Evolutionary conservation across 1,140 invertebrate genomes (phyloP), one percentile per base, ranked within the genome.

Genomic region (Yoshiicerus persimilis): DNA sequence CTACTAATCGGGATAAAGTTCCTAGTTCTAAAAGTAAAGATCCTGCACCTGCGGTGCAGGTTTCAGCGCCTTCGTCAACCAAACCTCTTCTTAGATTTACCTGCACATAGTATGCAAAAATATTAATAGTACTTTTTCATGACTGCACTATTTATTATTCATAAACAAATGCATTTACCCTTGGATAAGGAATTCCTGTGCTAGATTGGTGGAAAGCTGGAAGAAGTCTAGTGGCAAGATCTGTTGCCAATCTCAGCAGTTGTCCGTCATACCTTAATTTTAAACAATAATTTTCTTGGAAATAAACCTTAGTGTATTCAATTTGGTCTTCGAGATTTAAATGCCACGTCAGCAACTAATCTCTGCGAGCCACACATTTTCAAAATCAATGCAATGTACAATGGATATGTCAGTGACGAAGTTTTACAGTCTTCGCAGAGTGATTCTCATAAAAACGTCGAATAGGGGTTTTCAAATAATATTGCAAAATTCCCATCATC

Each of bases 21-120:
- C 95, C 95, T 92, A 96, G 95, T 92, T 96, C 95, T 25, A 96
- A 89, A 9, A 95, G 90, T 27, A 96, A 91, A 20, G 94, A 94
- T 6, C 95, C 95, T 84, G 95, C 95, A 39, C 95, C 95, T 38
- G 95, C 94, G 41, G 95, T 95, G 92, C 95, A 96, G 0, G 95
- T 96, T 89, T 95, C 94, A 70, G 94, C 95, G 0, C 93, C 91
- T 70, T 93, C 93, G 86, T 93, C 91, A 20, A 94, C 94, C 25
- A 95, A 93, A 47, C 95, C 95, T 87, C 93, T 91, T 27, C 92
- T 91, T 84, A 96, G 91, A 92, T 95, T 95, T 0, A 95, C 93
- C 92, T 94, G 87, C 88, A 41, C 34, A 16, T 80, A 88, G 4
- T 32, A 32, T 27, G 39, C 16, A 85, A 20, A n/a, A n/a, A n/a